These are phyloP conservation scores for Sus scrofa DNA, from an alignment of 2,113 vertebrate genomes.

Conservation along the genomic window DNA sequence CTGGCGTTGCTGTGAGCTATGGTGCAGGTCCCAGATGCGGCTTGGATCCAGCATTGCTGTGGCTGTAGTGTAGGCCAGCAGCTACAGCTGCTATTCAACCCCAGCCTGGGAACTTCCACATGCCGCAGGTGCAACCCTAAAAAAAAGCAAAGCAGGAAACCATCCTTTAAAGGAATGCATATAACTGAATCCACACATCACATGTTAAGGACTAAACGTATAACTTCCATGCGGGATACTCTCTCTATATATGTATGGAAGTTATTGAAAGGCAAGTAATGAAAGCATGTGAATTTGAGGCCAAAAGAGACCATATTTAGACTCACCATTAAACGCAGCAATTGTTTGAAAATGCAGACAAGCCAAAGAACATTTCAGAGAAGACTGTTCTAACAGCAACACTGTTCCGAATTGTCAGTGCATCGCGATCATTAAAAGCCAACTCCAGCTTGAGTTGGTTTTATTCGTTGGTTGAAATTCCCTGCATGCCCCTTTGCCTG, in stretches of 20 bases:
- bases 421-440: neutral
- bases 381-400: neutral
- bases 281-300: neutral
- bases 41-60: no score
- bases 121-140: no score
- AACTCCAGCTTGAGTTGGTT: neutral
- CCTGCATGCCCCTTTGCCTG: neutral
- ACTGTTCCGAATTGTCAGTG: neutral
- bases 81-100: no score
- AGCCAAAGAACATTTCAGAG: neutral
- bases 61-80: no score
- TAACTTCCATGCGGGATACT: no score
- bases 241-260: no score
- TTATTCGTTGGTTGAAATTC: neutral
- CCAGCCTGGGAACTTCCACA: no score
- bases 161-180: accelerated
- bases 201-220: accelerated
- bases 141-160: no score
- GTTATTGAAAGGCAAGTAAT: neutral
- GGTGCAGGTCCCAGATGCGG: no score
- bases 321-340: neutral
- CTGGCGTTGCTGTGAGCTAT: no score
- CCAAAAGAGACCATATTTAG: neutral
- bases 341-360: neutral
- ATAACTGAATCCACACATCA: accelerated